Conservation (phyloP, 2,113 vertebrate genomes). For the Cervus canadensis region DNA sequence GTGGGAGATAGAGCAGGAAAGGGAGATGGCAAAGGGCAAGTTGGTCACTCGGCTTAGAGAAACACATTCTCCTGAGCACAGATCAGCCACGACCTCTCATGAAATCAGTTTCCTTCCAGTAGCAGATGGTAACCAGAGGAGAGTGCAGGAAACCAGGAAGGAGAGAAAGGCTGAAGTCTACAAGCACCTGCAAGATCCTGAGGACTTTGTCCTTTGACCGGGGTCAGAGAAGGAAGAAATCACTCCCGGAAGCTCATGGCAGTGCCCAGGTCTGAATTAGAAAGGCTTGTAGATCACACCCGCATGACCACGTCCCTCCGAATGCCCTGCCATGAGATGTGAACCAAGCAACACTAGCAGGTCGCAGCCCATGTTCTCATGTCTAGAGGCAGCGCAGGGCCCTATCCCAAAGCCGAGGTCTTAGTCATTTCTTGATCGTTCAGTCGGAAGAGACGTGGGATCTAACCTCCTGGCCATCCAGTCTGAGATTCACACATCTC, state of each 20-base stretch:
- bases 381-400: background rate
- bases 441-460: background rate
- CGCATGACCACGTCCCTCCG: background rate
- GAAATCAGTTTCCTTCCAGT: background rate
- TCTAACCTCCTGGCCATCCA: background rate
- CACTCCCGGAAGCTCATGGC: background rate
- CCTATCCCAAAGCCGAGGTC: background rate
- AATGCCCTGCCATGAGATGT: background rate
- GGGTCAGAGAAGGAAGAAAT: background rate
- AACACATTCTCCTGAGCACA: background rate
- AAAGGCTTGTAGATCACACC: background rate
- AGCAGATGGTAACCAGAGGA: background rate
- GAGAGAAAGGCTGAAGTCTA: background rate
- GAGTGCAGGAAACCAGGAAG: background rate
- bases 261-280: background rate
- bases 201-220: background rate
- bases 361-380: background rate
- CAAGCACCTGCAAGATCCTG: background rate
- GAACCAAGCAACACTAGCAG: background rate
- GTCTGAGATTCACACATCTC: background rate
- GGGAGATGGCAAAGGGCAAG: background rate
- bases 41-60: background rate
- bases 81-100: background rate
- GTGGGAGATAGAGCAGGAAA: background rate
- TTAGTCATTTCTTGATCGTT: background rate